A percentile compares a stretch with the other conserved stretches of the same genome.
phyloP scores from a whole-genome alignment of 2,888 invertebrate genomes.

The Aphodius sticticus region DNA sequence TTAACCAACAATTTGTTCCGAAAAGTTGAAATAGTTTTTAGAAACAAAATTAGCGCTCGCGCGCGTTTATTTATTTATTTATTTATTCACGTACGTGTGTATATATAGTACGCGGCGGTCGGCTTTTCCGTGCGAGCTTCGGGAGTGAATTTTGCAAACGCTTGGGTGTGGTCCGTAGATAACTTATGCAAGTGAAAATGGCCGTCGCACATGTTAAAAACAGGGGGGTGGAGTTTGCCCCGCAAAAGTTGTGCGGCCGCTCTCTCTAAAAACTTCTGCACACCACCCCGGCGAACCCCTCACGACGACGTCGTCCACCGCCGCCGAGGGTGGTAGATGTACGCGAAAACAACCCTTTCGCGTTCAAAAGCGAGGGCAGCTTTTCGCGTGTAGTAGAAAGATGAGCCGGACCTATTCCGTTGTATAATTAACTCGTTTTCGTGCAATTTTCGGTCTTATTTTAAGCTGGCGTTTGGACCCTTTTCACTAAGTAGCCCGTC shows the following conservation, averaged over 20 bases:
- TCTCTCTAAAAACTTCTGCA: conserved; percentile 60
- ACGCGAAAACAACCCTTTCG: conserved; percentile 53
- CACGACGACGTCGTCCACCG: conserved; percentile 6
- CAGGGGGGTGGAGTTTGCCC: conserved; percentile 52
- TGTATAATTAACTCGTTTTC: conserved; percentile 59
- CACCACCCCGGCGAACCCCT: conserved; percentile 30
- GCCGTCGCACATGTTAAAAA: conserved; percentile 58
- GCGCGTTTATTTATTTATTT: conserved; percentile 41
- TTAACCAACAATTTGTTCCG: conserved; percentile 31
- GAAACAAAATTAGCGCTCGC: conserved; percentile 43
- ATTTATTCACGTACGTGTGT: conserved; percentile 30
- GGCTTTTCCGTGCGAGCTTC: no score
- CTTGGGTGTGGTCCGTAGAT: conserved; percentile 57
- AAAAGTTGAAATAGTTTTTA: conserved; percentile 39
- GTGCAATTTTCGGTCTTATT: conserved; percentile 59
- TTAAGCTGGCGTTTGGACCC: conserved; percentile 51
- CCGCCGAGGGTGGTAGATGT: conserved; percentile 14
- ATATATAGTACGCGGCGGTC: conserved; percentile 23
- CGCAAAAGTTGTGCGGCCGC: conserved; percentile 60
- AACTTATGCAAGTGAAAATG: conserved; percentile 60
- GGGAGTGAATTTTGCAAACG: conserved; percentile 43
- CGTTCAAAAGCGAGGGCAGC: conserved; percentile 50
- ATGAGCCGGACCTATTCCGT: conserved; percentile 56
- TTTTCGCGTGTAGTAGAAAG: conserved; percentile 50
- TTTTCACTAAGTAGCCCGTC: conserved; percentile 49